Conservation (phyloP, 2,888 invertebrate genomes). For the Matsumyia berberina region DNA sequence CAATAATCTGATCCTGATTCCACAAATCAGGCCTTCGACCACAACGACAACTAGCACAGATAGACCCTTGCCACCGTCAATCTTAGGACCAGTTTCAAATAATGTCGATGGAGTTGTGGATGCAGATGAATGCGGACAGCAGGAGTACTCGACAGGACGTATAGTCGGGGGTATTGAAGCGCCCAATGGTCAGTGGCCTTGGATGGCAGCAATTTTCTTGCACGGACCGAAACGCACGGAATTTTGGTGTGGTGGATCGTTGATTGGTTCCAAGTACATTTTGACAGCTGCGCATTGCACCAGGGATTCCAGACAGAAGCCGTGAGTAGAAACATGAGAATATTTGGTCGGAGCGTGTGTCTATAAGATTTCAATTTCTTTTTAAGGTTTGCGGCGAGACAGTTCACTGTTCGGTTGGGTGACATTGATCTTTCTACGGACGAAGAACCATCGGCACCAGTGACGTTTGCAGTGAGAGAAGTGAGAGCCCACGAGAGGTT, state of each 20-base stretch:
- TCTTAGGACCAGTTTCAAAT: constrained; percentile 78
- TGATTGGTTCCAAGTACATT: constrained; percentile 91
- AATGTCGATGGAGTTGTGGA: constrained; percentile 82
- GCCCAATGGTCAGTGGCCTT: constrained; percentile 95
- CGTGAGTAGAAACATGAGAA: constrained; percentile 86
- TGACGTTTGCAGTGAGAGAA: constrained; percentile 90
- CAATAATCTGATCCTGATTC: constrained; percentile 80
- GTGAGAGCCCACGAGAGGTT: constrained; percentile 91
- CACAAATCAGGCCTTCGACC: constrained; percentile 83
- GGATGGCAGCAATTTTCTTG: constrained; percentile 97
- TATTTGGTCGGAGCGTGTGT: neutral
- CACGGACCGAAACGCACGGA: constrained; percentile 93
- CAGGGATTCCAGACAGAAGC: constrained; percentile 93
- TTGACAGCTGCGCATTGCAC: constrained; percentile 98
- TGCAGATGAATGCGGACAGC: constrained; percentile 90
- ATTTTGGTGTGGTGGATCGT: constrained; percentile 97
- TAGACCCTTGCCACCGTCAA: constrained; percentile 85
- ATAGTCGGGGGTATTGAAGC: constrained; percentile 96
- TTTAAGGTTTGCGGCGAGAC: constrained; percentile 92
- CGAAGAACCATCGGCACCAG: constrained; percentile 93
- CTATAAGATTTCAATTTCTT: neutral
- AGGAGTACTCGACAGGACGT: constrained; percentile 92
- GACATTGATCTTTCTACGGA: constrained; percentile 94
- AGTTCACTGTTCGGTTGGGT: constrained; percentile 94
- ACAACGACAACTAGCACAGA: constrained; percentile 85